phyloP scores from a whole-genome alignment of 2,113 vertebrate species.

The Scortum barcoo region DNA sequence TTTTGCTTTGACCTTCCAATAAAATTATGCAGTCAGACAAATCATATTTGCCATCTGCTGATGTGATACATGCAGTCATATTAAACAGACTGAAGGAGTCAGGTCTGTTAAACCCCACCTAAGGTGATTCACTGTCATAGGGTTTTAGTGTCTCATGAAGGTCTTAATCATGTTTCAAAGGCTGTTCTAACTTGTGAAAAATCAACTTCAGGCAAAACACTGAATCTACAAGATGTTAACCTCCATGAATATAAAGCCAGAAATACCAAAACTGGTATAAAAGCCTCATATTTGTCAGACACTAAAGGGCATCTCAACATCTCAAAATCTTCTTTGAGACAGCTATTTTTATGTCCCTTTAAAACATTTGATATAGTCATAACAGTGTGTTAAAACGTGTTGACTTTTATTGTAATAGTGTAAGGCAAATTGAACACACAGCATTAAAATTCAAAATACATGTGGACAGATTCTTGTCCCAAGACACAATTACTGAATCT shows the following conservation, averaged over 20 bases:
- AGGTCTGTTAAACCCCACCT: neutral
- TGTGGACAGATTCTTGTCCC: neutral
- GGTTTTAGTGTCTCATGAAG: neutral
- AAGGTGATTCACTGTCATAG: neutral
- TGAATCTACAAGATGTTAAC: neutral
- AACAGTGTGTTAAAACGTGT: too few relatives aligned
- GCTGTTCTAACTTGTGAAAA: neutral
- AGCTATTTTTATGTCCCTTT: too few relatives aligned
- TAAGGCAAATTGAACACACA: neutral
- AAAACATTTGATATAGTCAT: too few relatives aligned
- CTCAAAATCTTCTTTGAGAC: too few relatives aligned
- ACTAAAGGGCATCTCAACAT: too few relatives aligned
- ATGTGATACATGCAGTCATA: neutral
- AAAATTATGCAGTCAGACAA: neutral
- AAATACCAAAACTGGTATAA: neutral
- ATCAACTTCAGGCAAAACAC: neutral
- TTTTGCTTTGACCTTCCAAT: neutral
- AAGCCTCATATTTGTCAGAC: neutral
- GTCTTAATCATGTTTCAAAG: neutral
- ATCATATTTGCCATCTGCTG: neutral
- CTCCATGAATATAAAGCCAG: neutral
- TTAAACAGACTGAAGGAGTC: neutral
- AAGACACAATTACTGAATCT: too few relatives aligned
- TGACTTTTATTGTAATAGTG: too few relatives aligned
- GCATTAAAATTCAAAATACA: neutral